Evolutionary conservation across 2,888 invertebrate genomes (phyloP).

Genomic region (Drosophila tripunctata): DNA sequence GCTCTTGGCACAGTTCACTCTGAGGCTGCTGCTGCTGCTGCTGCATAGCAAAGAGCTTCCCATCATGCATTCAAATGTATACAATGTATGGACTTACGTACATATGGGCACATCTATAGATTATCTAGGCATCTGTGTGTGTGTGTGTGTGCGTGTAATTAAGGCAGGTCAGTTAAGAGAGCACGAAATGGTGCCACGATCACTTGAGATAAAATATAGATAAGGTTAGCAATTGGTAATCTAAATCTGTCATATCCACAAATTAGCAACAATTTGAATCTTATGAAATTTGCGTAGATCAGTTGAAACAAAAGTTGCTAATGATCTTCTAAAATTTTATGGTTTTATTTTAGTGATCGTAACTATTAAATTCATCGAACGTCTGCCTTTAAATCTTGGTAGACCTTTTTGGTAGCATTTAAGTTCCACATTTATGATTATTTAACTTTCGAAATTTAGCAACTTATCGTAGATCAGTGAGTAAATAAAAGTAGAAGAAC

Average conservation of each 20-base stretch:
- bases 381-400: no score
- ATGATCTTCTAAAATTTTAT: neutral
- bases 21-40: slow-evolving; percentile 14
- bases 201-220: slow-evolving; percentile 9
- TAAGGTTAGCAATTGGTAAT: neutral
- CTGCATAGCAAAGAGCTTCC: slow-evolving; percentile 9
- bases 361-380: no score
- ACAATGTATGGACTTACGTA: slow-evolving; percentile 12
- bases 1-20: slow-evolving; percentile 35
- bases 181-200: slow-evolving; percentile 32
- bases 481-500: no score
- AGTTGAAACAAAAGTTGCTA: slow-evolving; percentile 8
- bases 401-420: no score
- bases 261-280: neutral
- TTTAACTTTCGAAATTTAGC: no score
- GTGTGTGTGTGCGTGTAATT: slow-evolving; percentile 14
- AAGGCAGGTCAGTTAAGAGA: slow-evolving; percentile 44
- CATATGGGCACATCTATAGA: slow-evolving; percentile 1
- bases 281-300: no score
- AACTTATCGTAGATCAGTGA: neutral
- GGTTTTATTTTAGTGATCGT: neutral
- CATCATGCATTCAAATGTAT: slow-evolving; percentile 7
- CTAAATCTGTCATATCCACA: neutral
- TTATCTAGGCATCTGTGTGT: neutral
- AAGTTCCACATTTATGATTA: no score